These are phyloP conservation scores for Diorhabda sublineata DNA, from an alignment of 1,140 invertebrate species.

Conservation along the genomic window DNA sequence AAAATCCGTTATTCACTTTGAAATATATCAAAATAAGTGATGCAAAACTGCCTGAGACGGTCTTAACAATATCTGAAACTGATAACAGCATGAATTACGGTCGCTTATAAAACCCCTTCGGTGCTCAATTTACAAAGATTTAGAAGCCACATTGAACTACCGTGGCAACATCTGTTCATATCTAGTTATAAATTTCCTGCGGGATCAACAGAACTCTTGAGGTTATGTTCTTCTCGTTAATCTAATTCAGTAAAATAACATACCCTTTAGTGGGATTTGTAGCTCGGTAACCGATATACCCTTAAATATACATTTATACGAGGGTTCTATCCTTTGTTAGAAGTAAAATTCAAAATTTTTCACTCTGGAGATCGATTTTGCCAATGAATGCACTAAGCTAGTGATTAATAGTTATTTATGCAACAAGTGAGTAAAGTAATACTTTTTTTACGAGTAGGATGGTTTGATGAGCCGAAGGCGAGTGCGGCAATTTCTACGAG, in stretches of 20 bases:
- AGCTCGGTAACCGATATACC: neutral
- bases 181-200: neutral
- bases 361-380: neutral
- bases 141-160: neutral
- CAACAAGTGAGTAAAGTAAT: too few species aligned
- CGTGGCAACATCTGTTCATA: neutral
- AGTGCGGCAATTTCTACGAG: too few species aligned
- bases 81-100: too few species aligned
- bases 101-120: too few species aligned
- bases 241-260: constrained; percentile 1
- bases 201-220: neutral
- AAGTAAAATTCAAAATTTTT: neutral
- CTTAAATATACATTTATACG: neutral
- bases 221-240: neutral
- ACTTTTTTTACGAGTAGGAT: too few species aligned
- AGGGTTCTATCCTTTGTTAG: neutral
- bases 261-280: neutral
- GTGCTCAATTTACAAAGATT: neutral
- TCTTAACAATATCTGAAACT: too few species aligned
- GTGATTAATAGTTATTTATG: too few species aligned
- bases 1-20: too few species aligned
- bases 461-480: too few species aligned
- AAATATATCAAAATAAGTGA: too few species aligned
- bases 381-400: too few species aligned
- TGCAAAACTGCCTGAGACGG: too few species aligned